Evolutionary conservation across 2,888 invertebrate genomes (phyloP).

Genomic region (Acronicta psi): DNA sequence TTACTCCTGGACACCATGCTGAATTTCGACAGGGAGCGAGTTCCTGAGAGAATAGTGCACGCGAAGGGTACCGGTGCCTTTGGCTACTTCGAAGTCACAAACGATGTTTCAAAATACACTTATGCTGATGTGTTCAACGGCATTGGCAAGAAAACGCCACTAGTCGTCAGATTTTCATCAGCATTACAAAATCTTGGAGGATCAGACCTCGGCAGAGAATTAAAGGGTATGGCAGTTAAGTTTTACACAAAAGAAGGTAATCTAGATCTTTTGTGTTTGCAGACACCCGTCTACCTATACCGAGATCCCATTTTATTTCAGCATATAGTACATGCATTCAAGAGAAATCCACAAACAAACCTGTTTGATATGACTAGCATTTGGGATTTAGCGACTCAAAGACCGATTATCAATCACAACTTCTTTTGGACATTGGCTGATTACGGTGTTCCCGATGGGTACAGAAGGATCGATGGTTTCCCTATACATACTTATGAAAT

Average conservation of each 20-base stretch:
- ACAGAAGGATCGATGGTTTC: constrained; percentile 96
- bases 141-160: constrained; percentile 89
- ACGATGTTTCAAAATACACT: constrained; percentile 91
- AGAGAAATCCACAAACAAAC: constrained; percentile 88
- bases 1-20: constrained; percentile 91
- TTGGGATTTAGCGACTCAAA: constrained; percentile 86
- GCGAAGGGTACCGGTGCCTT: constrained; percentile 96
- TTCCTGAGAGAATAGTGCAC: constrained; percentile 97
- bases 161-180: constrained; percentile 88
- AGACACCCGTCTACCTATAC: constrained; percentile 88
- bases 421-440: constrained; percentile 94
- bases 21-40: constrained; percentile 93
- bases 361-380: constrained; percentile 66
- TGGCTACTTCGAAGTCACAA: constrained; percentile 94
- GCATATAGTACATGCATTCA: constrained; percentile 86
- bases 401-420: constrained; percentile 92
- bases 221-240: constrained; percentile 81
- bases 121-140: constrained; percentile 89
- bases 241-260: constrained; percentile 70
- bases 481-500: constrained; percentile 96
- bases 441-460: constrained; percentile 96
- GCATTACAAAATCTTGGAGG: constrained; percentile 90
- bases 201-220: constrained; percentile 79
- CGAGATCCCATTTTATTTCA: constrained; percentile 87
- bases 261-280: constrained; percentile 75